Evolutionary conservation across 2,113 vertebrate species (phyloP), one percentile per base, ranked within the genome.

Genomic region (Gallinago undulata): DNA sequence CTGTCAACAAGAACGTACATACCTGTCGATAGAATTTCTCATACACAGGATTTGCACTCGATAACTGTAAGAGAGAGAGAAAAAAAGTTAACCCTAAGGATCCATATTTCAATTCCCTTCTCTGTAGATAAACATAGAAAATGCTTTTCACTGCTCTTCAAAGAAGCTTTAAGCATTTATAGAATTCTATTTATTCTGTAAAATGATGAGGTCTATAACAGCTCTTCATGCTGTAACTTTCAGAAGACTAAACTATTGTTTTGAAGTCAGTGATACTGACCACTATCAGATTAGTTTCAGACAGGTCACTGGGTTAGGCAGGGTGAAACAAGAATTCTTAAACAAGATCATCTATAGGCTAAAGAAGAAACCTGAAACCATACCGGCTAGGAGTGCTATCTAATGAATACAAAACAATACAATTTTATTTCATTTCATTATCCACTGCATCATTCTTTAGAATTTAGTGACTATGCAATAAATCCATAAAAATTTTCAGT

Each of bases 11-110:
- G 48, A 92, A 51, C 13, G 75, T 33, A 83, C 98, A 96, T 98
- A 99, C 99, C 99, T 99, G 99, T 84, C 98, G 98, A 96, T 99
- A 99, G 97, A 99, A 99, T 87, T 99, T 99, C 97, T 99, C 99
- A 97, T 99, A 99, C 91, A 99, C 97, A 81, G 99, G 98, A 97
- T 99, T 99, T 97, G 99, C 99, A 99, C 98, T 99, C 56, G 99
- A 99, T 85, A 99, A 98, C 99, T 99, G 98, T 10, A 64, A 92
- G 51, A 94, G 33, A 72, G 53, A 74, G 2, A 37, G 35, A 37
- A 37, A 37, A 37, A 84, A 62, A 84, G 69, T 96, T 35, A 95
- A 73, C n/a, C 16, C 56, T 48, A 14, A 55, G 76, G 37, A 73
- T 37, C 48, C 16, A 9, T 13, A 84, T 48, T 77, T 89, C 22